These are phyloP conservation scores for Gymnarchus niloticus DNA, from an alignment of 2,113 vertebrate genomes.

Conservation along the genomic window DNA sequence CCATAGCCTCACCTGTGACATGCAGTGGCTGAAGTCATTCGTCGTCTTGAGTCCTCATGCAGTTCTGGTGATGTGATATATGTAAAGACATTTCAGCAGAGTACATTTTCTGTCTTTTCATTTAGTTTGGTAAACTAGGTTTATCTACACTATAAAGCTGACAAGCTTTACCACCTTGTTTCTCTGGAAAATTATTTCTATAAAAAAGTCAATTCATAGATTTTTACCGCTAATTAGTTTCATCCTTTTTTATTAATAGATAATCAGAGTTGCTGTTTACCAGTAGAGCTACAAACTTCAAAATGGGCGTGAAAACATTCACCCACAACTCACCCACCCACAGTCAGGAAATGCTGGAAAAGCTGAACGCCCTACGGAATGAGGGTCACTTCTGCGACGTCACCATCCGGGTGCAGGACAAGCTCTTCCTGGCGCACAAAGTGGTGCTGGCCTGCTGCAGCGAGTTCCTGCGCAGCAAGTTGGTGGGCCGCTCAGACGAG, in stretches of 20 bases:
- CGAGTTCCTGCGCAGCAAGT: conserved; percentile 81
- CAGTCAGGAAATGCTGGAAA: conserved; percentile 84
- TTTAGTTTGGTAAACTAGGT: neutral
- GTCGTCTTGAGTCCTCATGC: neutral
- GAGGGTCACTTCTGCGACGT: conserved; percentile 83
- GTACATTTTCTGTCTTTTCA: neutral
- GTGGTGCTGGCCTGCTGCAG: conserved; percentile 83
- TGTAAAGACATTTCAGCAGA: neutral
- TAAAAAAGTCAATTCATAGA: neutral
- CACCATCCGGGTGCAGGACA: conserved; percentile 84
- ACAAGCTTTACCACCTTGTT: neutral
- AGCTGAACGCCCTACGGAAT: conserved; percentile 78
- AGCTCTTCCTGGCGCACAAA: conserved; percentile 81
- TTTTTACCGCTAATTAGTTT: neutral
- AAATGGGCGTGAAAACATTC: conserved; percentile 86
- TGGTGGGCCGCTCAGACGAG: conserved; percentile 73
- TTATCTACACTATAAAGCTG: neutral
- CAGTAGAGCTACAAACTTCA: conserved; percentile 39
- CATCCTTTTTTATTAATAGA: conserved; percentile 11
- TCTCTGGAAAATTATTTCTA: neutral
- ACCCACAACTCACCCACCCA: conserved; percentile 83
- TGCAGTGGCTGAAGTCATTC: too few species aligned
- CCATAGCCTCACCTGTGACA: too few species aligned
- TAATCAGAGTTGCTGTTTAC: neutral
- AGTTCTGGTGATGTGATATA: neutral